These are phyloP conservation scores for Buceros bicornis DNA, from an alignment of 2,797 vertebrate species.

Conservation along the genomic window DNA sequence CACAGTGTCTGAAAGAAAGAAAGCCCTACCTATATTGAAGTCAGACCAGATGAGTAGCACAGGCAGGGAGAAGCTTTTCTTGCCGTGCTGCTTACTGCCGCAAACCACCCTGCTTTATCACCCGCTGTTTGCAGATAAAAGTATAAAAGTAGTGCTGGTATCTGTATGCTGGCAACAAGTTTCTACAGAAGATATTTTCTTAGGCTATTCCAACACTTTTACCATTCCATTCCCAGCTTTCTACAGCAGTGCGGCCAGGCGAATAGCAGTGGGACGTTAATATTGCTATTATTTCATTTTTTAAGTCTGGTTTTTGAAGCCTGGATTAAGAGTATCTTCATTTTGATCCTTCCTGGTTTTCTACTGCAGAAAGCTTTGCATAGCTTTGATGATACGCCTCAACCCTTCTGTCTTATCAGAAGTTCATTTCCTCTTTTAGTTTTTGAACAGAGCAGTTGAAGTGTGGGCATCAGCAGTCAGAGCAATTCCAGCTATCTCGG, in stretches of 20 bases:
- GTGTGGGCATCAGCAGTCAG: slow-evolving; percentile 12
- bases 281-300: slow-evolving; percentile 21
- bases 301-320: neutral
- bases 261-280: neutral
- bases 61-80: neutral
- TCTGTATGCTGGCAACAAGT: neutral
- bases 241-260: neutral
- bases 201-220: neutral
- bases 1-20: neutral
- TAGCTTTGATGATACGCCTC: slow-evolving; percentile 34
- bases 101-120: neutral
- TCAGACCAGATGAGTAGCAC: neutral
- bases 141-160: neutral
- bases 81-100: neutral
- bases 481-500: slow-evolving; percentile 20
- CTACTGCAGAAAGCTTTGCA: neutral
- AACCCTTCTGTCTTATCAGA: slow-evolving; percentile 13
- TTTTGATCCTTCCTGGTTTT: slow-evolving; percentile 10
- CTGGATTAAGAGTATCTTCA: slow-evolving; percentile 20
- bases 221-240: neutral
- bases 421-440: slow-evolving; percentile 12
- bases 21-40: neutral
- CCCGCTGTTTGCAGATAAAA: neutral
- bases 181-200: neutral
- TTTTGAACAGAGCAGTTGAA: slow-evolving; percentile 21